These are phyloP conservation scores for Lordiphosa clarofinis DNA, from an alignment of 1,140 invertebrate species.

Conservation along the genomic window DNA sequence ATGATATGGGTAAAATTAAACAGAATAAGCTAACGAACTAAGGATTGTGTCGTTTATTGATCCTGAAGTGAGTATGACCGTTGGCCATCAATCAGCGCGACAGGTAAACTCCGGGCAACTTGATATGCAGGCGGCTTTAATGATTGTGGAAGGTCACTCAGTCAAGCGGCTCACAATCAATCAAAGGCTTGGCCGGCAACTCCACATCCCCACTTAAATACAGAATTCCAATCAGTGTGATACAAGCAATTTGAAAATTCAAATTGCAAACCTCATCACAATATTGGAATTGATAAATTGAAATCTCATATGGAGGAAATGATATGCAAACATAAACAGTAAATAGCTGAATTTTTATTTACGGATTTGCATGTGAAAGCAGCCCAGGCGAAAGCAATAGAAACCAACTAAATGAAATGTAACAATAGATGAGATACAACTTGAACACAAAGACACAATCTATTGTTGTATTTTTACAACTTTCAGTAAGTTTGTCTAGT, in stretches of 20 bases:
- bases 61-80: slow-evolving; percentile 51
- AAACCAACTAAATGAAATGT: slow-evolving; percentile 28
- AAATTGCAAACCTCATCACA: slow-evolving; percentile 45
- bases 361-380: slow-evolving; percentile 38
- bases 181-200: slow-evolving; percentile 34
- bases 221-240: slow-evolving; percentile 63
- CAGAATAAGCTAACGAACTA: slow-evolving; percentile 33
- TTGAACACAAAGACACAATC: slow-evolving; percentile 3
- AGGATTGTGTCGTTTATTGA: slow-evolving; percentile 58
- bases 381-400: slow-evolving; percentile 18
- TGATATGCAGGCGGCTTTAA: slow-evolving; percentile 16
- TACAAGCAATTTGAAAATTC: slow-evolving; percentile 47
- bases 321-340: slow-evolving; percentile 60
- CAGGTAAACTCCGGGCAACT: slow-evolving; percentile 46
- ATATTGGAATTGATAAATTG: slow-evolving; percentile 41
- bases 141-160: slow-evolving; percentile 23
- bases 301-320: slow-evolving; percentile 38
- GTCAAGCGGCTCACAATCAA: slow-evolving; percentile 43
- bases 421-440: neutral
- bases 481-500: no score
- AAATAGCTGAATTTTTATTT: slow-evolving; percentile 22
- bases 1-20: slow-evolving; percentile 14
- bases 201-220: neutral
- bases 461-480: slow-evolving; percentile 1
- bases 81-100: slow-evolving; percentile 58